A percentile compares a stretch with the other conserved stretches of the same genome.
These are phyloP conservation scores for Trichoplusia ni DNA, from an alignment of 1,140 invertebrate genomes.

Conservation along the genomic window DNA sequence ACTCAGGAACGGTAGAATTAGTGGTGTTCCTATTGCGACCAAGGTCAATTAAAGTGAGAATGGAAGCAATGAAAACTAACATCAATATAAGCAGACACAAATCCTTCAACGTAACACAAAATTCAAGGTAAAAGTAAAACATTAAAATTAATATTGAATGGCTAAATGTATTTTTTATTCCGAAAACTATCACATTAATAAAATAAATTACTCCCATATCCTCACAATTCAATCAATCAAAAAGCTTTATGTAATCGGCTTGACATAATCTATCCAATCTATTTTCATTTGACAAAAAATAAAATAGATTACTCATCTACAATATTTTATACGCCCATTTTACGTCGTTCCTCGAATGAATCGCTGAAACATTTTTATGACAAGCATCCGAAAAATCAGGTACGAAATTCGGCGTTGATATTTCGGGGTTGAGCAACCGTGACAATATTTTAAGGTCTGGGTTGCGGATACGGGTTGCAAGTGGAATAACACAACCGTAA, in stretches of 20 bases:
- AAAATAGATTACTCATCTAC: conserved; percentile 7
- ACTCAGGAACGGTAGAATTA: conserved; percentile 31
- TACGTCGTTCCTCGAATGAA: not conserved
- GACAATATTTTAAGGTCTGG: conserved; percentile 7
- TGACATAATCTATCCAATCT: conserved; percentile 22
- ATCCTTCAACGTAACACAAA: too few species aligned
- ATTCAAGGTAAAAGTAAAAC: too few species aligned
- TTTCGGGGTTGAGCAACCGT: not conserved
- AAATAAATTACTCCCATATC: conserved; percentile 1
- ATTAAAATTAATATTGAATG: conserved; percentile 22
- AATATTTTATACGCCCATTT: not conserved
- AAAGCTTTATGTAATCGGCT: conserved; percentile 17
- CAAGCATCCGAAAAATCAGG: not conserved
- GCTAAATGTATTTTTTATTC: too few species aligned
- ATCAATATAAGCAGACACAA: too few species aligned
- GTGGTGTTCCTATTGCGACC: conserved; percentile 26
- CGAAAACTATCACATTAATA: too few species aligned
- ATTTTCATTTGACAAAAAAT: conserved; percentile 19
- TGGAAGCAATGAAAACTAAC: too few species aligned
- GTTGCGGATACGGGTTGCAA: conserved; percentile 18
- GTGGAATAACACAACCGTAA: conserved; percentile 36
- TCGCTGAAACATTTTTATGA: not conserved
- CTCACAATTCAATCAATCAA: conserved; percentile 10
- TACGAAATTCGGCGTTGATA: not conserved
- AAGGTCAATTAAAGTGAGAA: too few species aligned